Conservation (phyloP, 2,797 vertebrate species). For the Leontopithecus rosalia region DNA sequence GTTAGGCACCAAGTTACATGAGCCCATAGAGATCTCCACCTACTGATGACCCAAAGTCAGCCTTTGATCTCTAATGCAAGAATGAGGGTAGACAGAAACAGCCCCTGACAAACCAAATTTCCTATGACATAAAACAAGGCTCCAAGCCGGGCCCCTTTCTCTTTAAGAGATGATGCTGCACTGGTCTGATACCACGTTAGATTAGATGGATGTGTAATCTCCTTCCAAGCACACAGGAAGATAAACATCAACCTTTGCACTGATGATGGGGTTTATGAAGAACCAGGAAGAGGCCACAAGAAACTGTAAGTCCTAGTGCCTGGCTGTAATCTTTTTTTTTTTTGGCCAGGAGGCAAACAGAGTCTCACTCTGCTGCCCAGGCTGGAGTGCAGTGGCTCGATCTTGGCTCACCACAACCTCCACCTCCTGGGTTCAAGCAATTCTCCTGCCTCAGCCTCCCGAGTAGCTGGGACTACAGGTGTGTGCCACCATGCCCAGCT, state of each 20-base stretch:
- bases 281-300: neutral
- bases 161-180: neutral
- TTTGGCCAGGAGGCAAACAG: rapidly evolving
- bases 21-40: neutral
- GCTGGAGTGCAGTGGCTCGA: too few relatives aligned
- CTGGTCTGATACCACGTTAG: neutral
- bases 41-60: neutral
- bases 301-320: neutral
- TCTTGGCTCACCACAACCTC: too few relatives aligned
- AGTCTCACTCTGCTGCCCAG: too few relatives aligned
- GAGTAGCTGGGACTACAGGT: too few relatives aligned
- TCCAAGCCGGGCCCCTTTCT: neutral
- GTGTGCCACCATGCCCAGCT: too few relatives aligned
- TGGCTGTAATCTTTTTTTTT: neutral
- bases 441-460: too few relatives aligned
- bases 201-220: neutral
- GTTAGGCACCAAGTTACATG: neutral
- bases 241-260: neutral
- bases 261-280: neutral
- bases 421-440: too few relatives aligned
- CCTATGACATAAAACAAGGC: neutral
- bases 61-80: neutral
- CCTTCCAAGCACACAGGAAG: neutral
- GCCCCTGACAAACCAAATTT: neutral
- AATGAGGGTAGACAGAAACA: neutral